Base-by-base conservation (phyloP, 2,888 invertebrate genomes). In the Temnothorax ravouxi region DNA sequence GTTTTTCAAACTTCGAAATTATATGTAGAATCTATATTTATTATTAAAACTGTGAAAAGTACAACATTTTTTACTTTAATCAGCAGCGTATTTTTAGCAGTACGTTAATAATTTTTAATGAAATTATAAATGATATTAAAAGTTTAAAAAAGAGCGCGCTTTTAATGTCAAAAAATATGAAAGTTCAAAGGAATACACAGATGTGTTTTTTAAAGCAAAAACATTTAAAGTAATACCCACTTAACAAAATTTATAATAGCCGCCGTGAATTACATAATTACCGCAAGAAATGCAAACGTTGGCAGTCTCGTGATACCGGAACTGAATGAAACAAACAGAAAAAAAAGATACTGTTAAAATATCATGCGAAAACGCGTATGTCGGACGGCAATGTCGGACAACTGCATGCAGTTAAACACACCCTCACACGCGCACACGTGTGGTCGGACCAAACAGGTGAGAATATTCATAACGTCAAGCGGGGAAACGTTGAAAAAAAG, bases 401-500 rank as follows among this genome's bases (percentile, higher is more conserved):
- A 74, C 56, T 62, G 71, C 84, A 76, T 59, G n/a, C 66, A 56
- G 8, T 41, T 50, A 34, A 11, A 64, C 18, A n/a, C 38, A 25
- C 21, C 25, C 29, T 15, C 41, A 34, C 41, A 69, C 29, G 34
- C 21, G n/a, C 25, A 6, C 8, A 59, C 6, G 18, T 71, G 56
- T 29, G 34, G 47, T 8, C 38, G 79, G n/a, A 56, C 21, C 25
- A 59, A 59, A 18, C 82, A 89, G 89, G 85, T 86, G 90, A 85
- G 90, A 87, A 88, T 89, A 89, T 88, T 90, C 89, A 84, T 89
- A 87, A 81, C 86, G 83, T 44, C 62, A 64, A 85, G 83, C 81
- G 87, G 80, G 80, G 83, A 83, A 80, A 62, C 75, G 85, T 81
- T 66, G 64, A 66, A 84, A 83, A 75, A 21, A 59, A 87, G 69